Evolutionary conservation across 2,888 invertebrate species (phyloP).

Genomic region (Buathra laborator): DNA sequence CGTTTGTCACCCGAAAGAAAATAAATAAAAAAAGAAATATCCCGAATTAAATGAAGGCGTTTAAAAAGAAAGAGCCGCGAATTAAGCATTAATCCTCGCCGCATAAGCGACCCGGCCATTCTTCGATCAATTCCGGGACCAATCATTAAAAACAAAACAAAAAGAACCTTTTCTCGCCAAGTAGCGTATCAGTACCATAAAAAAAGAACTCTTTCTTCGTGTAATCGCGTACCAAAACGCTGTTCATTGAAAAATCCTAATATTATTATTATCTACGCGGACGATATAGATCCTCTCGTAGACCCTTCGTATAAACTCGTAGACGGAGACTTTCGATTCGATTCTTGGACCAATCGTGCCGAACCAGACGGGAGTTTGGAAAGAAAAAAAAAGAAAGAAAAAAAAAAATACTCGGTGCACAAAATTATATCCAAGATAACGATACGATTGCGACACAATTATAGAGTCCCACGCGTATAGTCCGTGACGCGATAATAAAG

Average conservation of each 20-base stretch:
- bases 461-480: constrained; percentile 1
- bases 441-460: constrained; percentile 20
- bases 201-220: constrained; percentile 67
- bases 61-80: constrained; percentile 16
- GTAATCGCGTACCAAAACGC: constrained; percentile 40
- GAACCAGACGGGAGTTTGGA: constrained; percentile 4
- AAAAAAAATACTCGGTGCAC: constrained; percentile 14
- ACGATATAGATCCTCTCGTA: constrained; percentile 17
- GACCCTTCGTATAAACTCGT: constrained; percentile 24
- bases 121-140: constrained; percentile 79
- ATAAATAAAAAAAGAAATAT: constrained; percentile 27
- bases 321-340: constrained; percentile 18
- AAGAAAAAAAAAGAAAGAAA: background rate
- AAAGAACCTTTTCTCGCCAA: constrained; percentile 68
- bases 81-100: constrained; percentile 48
- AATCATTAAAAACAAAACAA: constrained; percentile 73
- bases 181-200: constrained; percentile 33
- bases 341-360: constrained; percentile 33
- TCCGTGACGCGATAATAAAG: constrained; percentile 15
- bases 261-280: constrained; percentile 4
- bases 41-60: constrained; percentile 7
- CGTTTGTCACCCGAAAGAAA: constrained; percentile 31
- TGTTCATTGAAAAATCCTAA: constrained; percentile 20
- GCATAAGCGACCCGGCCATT: constrained; percentile 69
- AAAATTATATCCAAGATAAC: constrained; percentile 30